Evolutionary conservation across 1,140 invertebrate species (phyloP), one percentile per base, ranked within the genome.

Genomic region (Tachypleus tridentatus): DNA sequence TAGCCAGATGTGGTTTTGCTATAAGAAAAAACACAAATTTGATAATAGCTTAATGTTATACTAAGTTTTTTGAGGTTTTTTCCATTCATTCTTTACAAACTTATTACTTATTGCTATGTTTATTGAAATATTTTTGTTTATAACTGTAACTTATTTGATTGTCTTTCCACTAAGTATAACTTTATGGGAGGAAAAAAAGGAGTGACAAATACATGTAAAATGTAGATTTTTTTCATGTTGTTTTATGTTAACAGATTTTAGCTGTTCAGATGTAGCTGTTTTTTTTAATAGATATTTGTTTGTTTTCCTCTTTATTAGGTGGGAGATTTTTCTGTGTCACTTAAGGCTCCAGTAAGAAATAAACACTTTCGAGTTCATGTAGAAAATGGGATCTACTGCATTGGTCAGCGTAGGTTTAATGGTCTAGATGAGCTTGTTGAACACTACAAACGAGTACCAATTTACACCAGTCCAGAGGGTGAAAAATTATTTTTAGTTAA

Each of bases 361-460:
- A 99, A 99, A 78, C 97, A 99, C 80, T 99, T 99, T 80, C 87
- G 96, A 74, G 94, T 99, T 69, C 93, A 97, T 74, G 93, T 97
- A 59, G 93, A 97, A 77, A 89, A 91, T 70, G 86, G 85, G 52
- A 83, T 93, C 63, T 97, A 93, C 76, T 94, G 93, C 77, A 99
- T 99, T 77, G 97, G 97, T 58, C 94, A 97, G 80, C 87, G 97
- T 73, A 93, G 93, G 79, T 99, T 99, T 79, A 87, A 90, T 70
- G 89, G 89, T 59, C 80, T 99, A 73, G 93, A 98, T 76, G 93
- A 97, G 77, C 82, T 99, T 67, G 94, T 99, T 70, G 91, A 96
- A 74, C 96, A 99, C 80, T 99, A 99, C 80, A 95, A 95, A 80
- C 86, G 91, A 75, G 93, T 96, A 69, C 97, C 97, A 60, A 99